Base-by-base conservation (phyloP, 2,797 vertebrate species). In the Crenuchus spilurus region DNA sequence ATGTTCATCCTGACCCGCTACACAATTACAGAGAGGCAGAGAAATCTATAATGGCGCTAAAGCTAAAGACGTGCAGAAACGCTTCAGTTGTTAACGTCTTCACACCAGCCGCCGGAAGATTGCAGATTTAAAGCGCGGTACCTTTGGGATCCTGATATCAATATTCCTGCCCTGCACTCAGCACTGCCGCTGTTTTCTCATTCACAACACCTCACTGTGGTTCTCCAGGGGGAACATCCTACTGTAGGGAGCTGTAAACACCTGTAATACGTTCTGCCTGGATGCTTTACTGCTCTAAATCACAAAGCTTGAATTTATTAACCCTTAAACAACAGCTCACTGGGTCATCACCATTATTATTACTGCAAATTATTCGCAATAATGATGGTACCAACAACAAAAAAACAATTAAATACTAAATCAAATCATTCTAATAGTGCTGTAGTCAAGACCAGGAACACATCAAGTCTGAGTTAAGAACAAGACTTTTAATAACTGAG, bases 211-310 rank as follows among this genome's bases (percentile, higher is more conserved):
- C 24, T 41, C 13, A 16, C 22, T 41, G 22, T 4, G 10, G 37
- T 8, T 42, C 58, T 62, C 58, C n/a, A 26, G 39, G 22, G 55
- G 37, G 24, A 62, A 26, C 0, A 6, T 37, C 6, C 6, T 6
- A 31, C 41, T 64, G 41, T 41, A 30, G 61, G 14, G 61, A 64
- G 61, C 41, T 46, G 61, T 64, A 46, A 64, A 64, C 26, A 64
- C 61, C 41, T 64, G 61, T 46, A 64, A 30, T 31, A 46, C 7
- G 24, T 64, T 64, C 26, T 31, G 41, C 41, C 13, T 20, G 16
- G 61, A 7, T 2, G 41, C 41, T n/a, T 28, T 0, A 2, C 22
- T 18, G n/a, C 55, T 20, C 26, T 18, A 64, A 28, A 64, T n/a
- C 39, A 64, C 26, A n/a, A 14, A 62, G 22, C 16, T 58, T 10